Evolutionary conservation across 2,113 vertebrate genomes (phyloP).

Genomic region (Microtus richardsoni): DNA sequence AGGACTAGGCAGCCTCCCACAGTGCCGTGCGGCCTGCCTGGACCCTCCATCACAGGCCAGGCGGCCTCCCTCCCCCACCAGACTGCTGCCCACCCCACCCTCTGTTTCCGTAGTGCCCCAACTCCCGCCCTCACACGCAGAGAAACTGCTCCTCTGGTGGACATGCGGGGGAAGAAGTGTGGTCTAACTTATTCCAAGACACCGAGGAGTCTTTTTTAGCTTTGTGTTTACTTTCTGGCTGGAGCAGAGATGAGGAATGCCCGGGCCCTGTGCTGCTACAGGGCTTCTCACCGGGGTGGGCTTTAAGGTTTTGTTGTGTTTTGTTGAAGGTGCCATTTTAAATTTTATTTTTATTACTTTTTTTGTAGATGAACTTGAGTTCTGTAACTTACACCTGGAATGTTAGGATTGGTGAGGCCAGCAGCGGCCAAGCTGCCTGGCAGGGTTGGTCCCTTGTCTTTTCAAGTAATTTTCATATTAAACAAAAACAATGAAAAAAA

Average conservation of each 20-base stretch:
- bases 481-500: conserved; percentile 80
- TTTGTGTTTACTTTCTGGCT: conserved; percentile 86
- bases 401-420: conserved; percentile 80
- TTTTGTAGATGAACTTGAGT: conserved; percentile 89
- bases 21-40: conserved; percentile 82
- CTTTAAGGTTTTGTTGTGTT: conserved; percentile 83
- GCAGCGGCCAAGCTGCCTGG: conserved; percentile 81
- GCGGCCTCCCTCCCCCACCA: background rate
- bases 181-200: conserved; percentile 94
- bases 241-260: conserved; percentile 82
- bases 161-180: conserved; percentile 79
- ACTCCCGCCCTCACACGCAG: conserved; percentile 81
- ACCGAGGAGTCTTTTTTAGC: conserved; percentile 85
- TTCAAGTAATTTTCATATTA: conserved; percentile 84
- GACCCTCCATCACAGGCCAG: conserved; percentile 58
- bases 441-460: conserved; percentile 85
- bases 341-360: conserved; percentile 89
- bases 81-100: conserved; percentile 85
- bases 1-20: conserved; percentile 87
- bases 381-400: conserved; percentile 86
- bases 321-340: conserved; percentile 90
- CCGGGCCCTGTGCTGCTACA: conserved; percentile 59
- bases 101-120: conserved; percentile 81
- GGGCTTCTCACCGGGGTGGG: conserved; percentile 80
- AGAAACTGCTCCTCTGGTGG: conserved; percentile 87